phyloP scores from a whole-genome alignment of 2,113 vertebrate species.

The Elephas maximus region DNA sequence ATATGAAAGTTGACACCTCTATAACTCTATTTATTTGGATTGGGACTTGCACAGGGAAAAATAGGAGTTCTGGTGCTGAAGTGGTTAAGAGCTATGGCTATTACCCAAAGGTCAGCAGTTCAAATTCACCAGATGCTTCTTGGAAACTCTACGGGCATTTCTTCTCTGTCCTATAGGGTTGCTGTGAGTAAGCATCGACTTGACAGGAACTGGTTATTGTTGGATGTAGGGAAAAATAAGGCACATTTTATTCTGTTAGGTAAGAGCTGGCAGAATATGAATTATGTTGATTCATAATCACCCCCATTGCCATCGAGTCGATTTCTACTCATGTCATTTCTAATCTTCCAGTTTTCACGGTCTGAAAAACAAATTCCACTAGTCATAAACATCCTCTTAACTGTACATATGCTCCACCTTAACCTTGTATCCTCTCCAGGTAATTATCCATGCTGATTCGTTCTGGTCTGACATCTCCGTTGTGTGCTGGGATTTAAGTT shows the following conservation, averaged over 20 bases:
- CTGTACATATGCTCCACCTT: constrained; percentile 63
- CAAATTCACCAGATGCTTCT: too few species aligned
- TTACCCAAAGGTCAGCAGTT: too few species aligned
- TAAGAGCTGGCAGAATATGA: constrained; percentile 62
- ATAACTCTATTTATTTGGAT: constrained; percentile 20
- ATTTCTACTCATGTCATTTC: constrained; percentile 45
- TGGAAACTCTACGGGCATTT: too few species aligned
- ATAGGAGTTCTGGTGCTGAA: too few species aligned
- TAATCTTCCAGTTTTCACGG: constrained; percentile 67
- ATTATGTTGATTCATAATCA: constrained; percentile 47
- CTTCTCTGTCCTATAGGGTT: too few species aligned
- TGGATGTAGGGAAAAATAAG: neutral
- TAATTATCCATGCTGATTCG: constrained; percentile 78
- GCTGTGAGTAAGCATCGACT: too few species aligned
- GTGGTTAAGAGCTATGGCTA: too few species aligned
- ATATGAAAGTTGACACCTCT: constrained; percentile 54
- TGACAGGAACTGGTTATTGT: too few species aligned
- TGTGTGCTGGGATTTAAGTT: constrained; percentile 83
- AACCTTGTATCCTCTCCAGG: constrained; percentile 70
- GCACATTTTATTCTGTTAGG: neutral
- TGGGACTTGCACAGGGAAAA: neutral
- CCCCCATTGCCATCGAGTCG: too few species aligned
- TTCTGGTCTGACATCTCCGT: constrained; percentile 79
- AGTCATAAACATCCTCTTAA: constrained; percentile 71
- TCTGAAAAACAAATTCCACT: constrained; percentile 77